Evolutionary conservation across 2,888 invertebrate species (phyloP), one percentile per base, ranked within the genome.

Genomic region (Allygus modestus): DNA sequence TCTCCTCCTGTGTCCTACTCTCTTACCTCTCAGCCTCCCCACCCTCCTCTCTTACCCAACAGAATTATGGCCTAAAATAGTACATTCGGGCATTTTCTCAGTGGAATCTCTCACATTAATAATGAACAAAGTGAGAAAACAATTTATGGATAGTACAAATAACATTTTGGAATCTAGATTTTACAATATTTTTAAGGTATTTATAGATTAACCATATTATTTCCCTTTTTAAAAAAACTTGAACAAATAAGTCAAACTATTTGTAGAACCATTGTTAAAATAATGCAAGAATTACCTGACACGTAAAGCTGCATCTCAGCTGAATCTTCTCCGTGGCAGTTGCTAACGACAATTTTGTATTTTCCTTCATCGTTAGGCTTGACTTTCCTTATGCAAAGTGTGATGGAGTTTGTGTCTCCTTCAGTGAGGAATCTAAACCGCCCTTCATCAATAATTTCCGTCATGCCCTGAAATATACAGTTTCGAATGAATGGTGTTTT

Each of bases 331-430:
- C 99, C 99, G 89, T 98, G 97, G 87, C 95, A 94, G 91, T 99
- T 99, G 90, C 96, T 96, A 87, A 99, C 94, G 87, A 97, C 95
- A 89, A 98, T 93, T 90, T 96, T 97, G 92, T 98, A 99, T 92
- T 96, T 97, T 82, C 97, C 98, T 92, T 99, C 99, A 94, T 99
- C 99, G 89, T 97, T 97, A 73, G 98, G 97, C 90, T 98, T 98
- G 87, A 97, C 95, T 92, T 99, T 99, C 88, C 97, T 94, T 92
- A 99, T 97, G 90, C 98, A 97, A 86, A 99, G 93, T 58, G 98
- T 97, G 88, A 99, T 96, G 85, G 96, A 94, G 90, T 97, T 98
- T 85, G 95, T 95, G 89, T 98, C 97, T 77, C 98, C 97, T 91
- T 99, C 99, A 54, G 99, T 98, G 88, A 97, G 92, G 90, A 97